Evolutionary conservation across 2,888 invertebrate genomes (phyloP), one percentile per base, ranked within the genome.

Genomic region (Zaprionus bogoriensis): DNA sequence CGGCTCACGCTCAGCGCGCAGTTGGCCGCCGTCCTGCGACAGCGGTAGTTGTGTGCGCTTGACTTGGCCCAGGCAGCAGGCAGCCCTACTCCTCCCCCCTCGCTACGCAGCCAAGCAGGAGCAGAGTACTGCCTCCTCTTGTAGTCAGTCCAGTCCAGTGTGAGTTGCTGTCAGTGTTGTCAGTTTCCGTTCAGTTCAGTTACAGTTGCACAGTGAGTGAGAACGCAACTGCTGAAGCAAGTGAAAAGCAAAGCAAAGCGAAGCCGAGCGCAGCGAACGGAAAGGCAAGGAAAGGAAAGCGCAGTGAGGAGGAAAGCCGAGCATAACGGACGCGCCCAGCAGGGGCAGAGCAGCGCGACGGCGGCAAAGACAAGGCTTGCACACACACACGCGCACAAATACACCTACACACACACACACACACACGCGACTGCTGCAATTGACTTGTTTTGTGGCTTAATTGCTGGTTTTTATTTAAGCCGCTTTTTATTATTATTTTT

Each of bases 1-100:
- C 57, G 52, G 44, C 17, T 61, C 67, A 48, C 60, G 68, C 73
- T 67, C 61, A 85, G 46, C 82, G 82, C 82, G 58, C 85, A 82
- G 82, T 82, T 75, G 82, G 78, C 82, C 82, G 82, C 65, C 79
- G 85, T 79, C 79, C 82, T 82, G 79, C 82, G 82, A 71, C 82
- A 79, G 82, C 71, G 81, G 38, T 73, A 73, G 82, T 82, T 82
- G 82, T 84, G 79, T 85, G 82, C 79, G 82, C 85, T 82, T 67
- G 19, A 46, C 41, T 55, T 58, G 67, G 67, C 22, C 6, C 41
- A 59, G 45, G 38, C 19, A 50, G 57, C 23, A 23, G 39, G 20
- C 44, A 39, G 9, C 10, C 9, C 27, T 9, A 7, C 27, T 27
- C 9, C 27, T 27, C 6, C 23, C 6, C 19, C 38, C 38, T 10